Evolutionary conservation across 2,888 invertebrate species (phyloP).

Genomic region (Poecilus cupreus): DNA sequence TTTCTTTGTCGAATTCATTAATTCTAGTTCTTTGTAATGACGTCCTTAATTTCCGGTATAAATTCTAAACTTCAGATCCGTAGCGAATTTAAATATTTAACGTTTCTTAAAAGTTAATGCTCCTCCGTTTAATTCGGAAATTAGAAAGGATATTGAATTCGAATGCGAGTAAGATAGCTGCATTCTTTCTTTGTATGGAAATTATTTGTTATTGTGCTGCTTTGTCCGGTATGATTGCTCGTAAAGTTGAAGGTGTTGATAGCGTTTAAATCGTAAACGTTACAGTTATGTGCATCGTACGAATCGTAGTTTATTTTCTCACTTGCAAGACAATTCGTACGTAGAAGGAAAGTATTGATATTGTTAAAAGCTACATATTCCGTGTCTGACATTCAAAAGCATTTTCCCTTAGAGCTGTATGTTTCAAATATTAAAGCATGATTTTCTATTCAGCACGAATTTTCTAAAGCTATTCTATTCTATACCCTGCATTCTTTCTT

Average conservation of each 20-base stretch:
- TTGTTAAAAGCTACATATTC: too few relatives aligned
- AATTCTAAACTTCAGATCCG: slow-evolving; percentile 52
- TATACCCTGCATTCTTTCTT: slow-evolving; percentile 19
- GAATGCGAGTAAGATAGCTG: not conserved
- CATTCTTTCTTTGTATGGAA: slow-evolving; percentile 8
- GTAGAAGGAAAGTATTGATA: too few relatives aligned
- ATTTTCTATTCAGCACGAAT: slow-evolving; percentile 15
- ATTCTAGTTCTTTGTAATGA: slow-evolving; percentile 55
- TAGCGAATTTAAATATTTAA: slow-evolving; percentile 49
- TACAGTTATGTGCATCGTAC: not conserved
- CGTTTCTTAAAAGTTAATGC: slow-evolving; percentile 49
- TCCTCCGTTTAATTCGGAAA: slow-evolving; percentile 45
- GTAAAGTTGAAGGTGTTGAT: slow-evolving; percentile 20
- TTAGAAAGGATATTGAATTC: slow-evolving; percentile 48
- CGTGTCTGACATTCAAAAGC: too few relatives aligned
- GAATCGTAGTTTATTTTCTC: too few relatives aligned
- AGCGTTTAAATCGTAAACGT: not conserved
- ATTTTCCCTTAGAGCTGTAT: too few relatives aligned
- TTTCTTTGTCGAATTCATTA: slow-evolving; percentile 49
- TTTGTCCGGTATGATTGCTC: not conserved
- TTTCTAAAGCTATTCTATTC: not conserved
- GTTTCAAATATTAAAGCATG: not conserved
- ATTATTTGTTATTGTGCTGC: slow-evolving; percentile 44
- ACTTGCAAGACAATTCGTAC: too few relatives aligned
- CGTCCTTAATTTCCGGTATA: slow-evolving; percentile 53